These are phyloP conservation scores for Caenorhabditis sp. DNA, from an alignment of 2,888 invertebrate species.

Conservation along the genomic window DNA sequence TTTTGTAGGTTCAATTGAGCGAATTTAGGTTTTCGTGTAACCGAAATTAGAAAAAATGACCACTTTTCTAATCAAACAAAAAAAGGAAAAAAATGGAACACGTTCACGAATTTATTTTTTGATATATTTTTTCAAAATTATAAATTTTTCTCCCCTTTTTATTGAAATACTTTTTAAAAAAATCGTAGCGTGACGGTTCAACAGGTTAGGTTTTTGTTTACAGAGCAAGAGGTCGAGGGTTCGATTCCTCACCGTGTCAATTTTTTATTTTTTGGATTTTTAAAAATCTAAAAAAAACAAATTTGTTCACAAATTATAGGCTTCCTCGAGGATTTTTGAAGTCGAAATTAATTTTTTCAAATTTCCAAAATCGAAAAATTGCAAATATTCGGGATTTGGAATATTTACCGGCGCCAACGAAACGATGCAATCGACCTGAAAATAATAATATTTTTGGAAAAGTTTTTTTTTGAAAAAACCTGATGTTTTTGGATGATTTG, in stretches of 20 bases:
- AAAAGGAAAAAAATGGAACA: not conserved
- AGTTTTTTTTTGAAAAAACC: no score
- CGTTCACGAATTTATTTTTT: not conserved
- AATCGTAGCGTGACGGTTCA: no score
- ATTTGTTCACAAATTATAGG: not conserved
- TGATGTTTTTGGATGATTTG: slow-evolving; percentile 50
- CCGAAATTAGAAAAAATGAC: slow-evolving; percentile 1
- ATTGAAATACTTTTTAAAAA: not conserved
- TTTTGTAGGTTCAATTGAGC: slow-evolving; percentile 2
- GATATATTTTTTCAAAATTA: no score
- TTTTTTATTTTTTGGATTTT: no score
- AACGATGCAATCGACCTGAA: slow-evolving; percentile 3
- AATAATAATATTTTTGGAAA: no score
- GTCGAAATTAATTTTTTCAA: not conserved
- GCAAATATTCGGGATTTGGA: slow-evolving; percentile 30
- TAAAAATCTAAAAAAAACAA: no score
- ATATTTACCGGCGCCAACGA: not conserved
- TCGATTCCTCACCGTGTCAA: no score
- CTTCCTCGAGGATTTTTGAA: not conserved
- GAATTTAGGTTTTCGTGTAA: slow-evolving; percentile 1
- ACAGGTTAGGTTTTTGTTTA: no score
- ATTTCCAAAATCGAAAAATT: slow-evolving; percentile 12
- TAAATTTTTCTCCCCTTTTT: no score
- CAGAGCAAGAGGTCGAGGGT: no score
- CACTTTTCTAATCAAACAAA: not conserved